Percentiles rank a stretch among this genome's conserved stretches.
Conservation (phyloP, 2,113 vertebrate species). For the Ornithorhynchus anatinus region DNA sequence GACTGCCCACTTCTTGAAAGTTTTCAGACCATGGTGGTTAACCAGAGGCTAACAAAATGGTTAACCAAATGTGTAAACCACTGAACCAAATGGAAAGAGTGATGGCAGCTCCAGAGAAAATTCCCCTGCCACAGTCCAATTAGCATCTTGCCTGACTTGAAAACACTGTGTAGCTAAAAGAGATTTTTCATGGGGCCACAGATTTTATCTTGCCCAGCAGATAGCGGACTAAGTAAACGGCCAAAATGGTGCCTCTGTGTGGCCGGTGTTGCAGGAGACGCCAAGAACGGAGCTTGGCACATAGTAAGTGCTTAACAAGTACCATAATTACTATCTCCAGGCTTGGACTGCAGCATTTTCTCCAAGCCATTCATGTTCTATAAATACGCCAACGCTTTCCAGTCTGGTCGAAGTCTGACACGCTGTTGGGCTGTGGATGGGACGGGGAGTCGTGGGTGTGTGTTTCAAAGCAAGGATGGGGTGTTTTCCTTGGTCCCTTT, state of each 20-base stretch:
- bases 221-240: background rate
- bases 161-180: background rate
- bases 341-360: background rate
- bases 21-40: slow-evolving; percentile 33
- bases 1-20: background rate
- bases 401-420: background rate
- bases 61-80: slow-evolving; percentile 39
- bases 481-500: slow-evolving; percentile 20
- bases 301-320: no score
- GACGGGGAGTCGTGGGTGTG: background rate
- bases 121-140: background rate
- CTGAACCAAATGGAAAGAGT: slow-evolving; percentile 35
- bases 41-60: slow-evolving; percentile 45
- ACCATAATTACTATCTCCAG: background rate
- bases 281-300: no score
- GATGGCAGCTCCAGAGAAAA: slow-evolving; percentile 5
- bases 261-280: background rate
- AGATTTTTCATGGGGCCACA: background rate
- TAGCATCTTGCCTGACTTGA: background rate
- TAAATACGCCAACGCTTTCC: background rate
- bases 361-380: background rate
- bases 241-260: background rate
- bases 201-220: background rate
- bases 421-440: background rate
- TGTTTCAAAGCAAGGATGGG: background rate